Base-by-base conservation (phyloP, 1,140 invertebrate species). In the Dolichoris vasculosae region DNA sequence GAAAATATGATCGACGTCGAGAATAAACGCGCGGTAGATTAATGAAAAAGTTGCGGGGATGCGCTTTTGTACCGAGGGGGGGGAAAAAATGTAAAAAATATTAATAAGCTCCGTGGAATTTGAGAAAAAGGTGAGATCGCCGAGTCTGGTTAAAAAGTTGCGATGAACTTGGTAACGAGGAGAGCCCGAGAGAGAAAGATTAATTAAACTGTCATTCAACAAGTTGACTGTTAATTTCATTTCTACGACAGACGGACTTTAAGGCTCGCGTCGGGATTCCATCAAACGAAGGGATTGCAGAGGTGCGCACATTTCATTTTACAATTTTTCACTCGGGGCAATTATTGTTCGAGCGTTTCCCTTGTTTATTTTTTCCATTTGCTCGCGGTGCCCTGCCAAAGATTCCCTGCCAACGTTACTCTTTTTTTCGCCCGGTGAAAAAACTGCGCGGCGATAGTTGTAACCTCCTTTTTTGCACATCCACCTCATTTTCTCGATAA, bases 151-250 rank as follows among this genome's bases (percentile, higher is more conserved):
- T 77, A 7, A 46, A 80, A 38, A 32, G 63, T 64, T 80, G 63
- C 78, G 63, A 67, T 67, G 26, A 80, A 46, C 59, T 80, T 80
- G 1, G 38, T 69, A 30, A 35, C 11, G 35, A 23, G n/a, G 67
- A 17, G 35, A 23, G 32, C 20, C 3, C 20, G 13, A 20, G 67
- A 20, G 35, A 38, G 43, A 71, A 38, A 55, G 20, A 82, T 82
- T 82, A 82, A 82, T 82, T 82, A 82, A 73, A 51, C 67, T 73
- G 80, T 82, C 80, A 82, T 82, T 71, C 80, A 82, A 71, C 46
- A 73, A 71, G 80, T 71, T 38, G 67, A 55, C 43, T 55, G 80
- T 51, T 73, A 55, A 82, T 69, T 82, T 80, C 78, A 67, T 80
- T 80, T 67, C 15, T 40, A 43, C 35, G 38, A 67, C 38, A 43